phyloP scores from a whole-genome alignment of 2,113 vertebrate species.

The Eulemur macaco region DNA sequence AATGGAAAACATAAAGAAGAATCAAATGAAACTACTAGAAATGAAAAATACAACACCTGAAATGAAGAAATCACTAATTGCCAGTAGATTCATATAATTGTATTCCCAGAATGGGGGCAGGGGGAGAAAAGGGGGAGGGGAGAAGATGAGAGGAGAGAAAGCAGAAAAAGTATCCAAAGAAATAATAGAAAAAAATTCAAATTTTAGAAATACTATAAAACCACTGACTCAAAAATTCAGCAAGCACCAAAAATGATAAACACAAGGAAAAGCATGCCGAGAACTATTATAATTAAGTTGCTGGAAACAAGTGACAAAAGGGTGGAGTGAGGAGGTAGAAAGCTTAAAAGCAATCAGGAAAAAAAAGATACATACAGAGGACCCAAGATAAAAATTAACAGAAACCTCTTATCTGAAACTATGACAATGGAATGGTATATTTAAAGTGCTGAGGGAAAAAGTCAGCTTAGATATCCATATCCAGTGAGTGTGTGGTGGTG shows the following conservation, averaged over 20 bases:
- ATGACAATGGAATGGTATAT: neutral
- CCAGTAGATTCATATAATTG: neutral
- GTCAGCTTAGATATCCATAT: neutral
- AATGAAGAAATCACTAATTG: neutral
- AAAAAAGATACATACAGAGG: neutral
- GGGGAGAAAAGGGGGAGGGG: no score
- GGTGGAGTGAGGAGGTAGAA: accelerated
- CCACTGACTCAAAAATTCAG: neutral
- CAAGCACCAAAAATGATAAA: neutral
- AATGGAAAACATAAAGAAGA: neutral
- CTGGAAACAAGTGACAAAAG: neutral
- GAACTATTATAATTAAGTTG: neutral
- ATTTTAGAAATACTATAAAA: neutral
- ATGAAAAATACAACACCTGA: neutral
- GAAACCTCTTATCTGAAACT: neutral
- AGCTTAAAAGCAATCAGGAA: neutral
- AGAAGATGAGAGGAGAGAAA: neutral
- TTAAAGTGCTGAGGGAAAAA: neutral
- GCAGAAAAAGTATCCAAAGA: neutral
- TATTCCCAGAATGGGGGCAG: neutral
- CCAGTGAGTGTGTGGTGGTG: neutral
- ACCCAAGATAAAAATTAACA: neutral
- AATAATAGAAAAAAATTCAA: neutral
- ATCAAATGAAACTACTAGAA: neutral
- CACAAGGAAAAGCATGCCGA: neutral